A percentile compares a stretch with the other conserved stretches of the same genome.
Evolutionary conservation across 2,888 invertebrate genomes (phyloP).

Genomic region (Nudaria mundana): DNA sequence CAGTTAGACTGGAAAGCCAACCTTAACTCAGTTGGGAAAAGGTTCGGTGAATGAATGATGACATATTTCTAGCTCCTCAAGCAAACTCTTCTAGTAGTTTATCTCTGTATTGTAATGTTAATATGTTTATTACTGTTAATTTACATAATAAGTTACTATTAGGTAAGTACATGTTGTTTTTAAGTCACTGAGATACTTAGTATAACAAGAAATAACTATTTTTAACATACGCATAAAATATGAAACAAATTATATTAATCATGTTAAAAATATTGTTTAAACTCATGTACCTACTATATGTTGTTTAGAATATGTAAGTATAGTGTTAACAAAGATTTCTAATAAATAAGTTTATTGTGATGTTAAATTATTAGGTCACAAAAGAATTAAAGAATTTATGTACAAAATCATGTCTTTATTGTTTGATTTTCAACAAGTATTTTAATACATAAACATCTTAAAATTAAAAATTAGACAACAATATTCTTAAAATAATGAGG

Average conservation of each 20-base stretch:
- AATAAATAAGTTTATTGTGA: conserved; percentile 37
- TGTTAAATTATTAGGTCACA: conserved; percentile 31
- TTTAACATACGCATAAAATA: conserved; percentile 2
- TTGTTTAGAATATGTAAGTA: conserved; percentile 41
- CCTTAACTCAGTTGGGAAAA: too few relatives aligned
- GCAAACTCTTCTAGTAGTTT: too few relatives aligned
- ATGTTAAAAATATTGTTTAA: conserved; percentile 9
- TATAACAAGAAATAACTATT: neutral
- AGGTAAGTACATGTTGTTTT: conserved; percentile 7
- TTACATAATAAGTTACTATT: conserved; percentile 1
- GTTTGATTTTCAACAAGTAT: too few relatives aligned
- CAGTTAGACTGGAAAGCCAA: too few relatives aligned
- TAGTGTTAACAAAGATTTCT: conserved; percentile 42
- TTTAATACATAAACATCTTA: neutral
- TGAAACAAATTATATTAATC: neutral
- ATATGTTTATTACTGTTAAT: neutral
- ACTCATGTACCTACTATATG: conserved; percentile 27
- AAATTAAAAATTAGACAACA: too few relatives aligned
- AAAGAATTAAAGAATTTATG: conserved; percentile 28
- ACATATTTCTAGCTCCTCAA: too few relatives aligned
- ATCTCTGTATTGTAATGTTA: too few relatives aligned
- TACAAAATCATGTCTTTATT: conserved; percentile 11
- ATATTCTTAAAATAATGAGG: too few relatives aligned
- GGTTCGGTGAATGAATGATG: too few relatives aligned
- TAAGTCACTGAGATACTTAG: too few relatives aligned